Evolutionary conservation across 2,113 vertebrate species (phyloP).

Genomic region (Pachypanchax playfairii): DNA sequence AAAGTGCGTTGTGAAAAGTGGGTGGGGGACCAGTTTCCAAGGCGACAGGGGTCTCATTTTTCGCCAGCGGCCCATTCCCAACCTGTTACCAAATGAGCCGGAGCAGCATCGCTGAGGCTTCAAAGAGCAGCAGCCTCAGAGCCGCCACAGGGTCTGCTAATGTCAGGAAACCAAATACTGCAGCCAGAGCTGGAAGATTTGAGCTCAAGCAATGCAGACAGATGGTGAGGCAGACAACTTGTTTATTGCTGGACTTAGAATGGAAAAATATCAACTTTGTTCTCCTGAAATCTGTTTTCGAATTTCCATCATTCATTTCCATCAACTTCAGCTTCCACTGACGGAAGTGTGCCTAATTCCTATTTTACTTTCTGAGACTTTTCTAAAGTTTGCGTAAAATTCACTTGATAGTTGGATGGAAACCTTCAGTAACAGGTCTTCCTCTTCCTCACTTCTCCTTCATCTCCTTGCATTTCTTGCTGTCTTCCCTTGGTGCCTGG

Average conservation of each 20-base stretch:
- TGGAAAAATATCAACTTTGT: neutral
- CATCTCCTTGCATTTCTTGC: slow-evolving; percentile 55
- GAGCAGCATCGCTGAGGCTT: slow-evolving; percentile 77
- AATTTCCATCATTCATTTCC: slow-evolving; percentile 33
- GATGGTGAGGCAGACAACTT: slow-evolving; percentile 41
- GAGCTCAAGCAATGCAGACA: slow-evolving; percentile 32
- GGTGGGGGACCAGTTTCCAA: slow-evolving; percentile 80
- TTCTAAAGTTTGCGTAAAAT: slow-evolving; percentile 73
- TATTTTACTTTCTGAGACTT: slow-evolving; percentile 58
- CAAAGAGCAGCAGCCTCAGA: slow-evolving; percentile 78
- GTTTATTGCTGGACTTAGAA: slow-evolving; percentile 22
- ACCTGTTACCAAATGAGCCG: slow-evolving; percentile 93
- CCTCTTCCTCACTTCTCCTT: slow-evolving; percentile 40
- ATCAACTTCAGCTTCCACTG: slow-evolving; percentile 29
- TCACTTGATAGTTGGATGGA: slow-evolving; percentile 61
- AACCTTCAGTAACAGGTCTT: slow-evolving; percentile 42
- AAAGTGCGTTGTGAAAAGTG: slow-evolving; percentile 64
- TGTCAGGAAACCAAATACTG: slow-evolving; percentile 88
- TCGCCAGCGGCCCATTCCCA: slow-evolving; percentile 89
- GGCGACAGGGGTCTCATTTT: slow-evolving; percentile 89
- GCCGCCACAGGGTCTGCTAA: slow-evolving; percentile 83
- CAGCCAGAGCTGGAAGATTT: slow-evolving; percentile 63
- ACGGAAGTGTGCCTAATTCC: slow-evolving; percentile 44
- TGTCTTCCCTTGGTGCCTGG: slow-evolving; percentile 61
- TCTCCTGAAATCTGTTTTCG: neutral